Evolutionary conservation across 2,888 invertebrate species (phyloP).

Genomic region (Cryptocephalus moraei): DNA sequence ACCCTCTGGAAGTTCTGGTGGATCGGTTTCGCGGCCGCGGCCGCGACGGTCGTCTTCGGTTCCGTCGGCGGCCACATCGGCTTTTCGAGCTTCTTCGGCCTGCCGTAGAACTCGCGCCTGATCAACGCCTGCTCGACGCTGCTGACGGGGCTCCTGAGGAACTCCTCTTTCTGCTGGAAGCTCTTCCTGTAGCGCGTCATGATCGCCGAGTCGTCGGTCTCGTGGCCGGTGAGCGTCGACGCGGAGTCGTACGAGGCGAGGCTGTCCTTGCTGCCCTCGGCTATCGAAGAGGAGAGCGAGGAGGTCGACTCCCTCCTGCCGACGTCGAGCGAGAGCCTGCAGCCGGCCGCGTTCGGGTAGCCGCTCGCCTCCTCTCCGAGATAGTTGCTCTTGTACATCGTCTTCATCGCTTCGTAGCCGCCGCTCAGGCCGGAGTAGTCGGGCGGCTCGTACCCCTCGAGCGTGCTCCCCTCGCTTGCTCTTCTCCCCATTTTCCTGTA

Average conservation of each 20-base stretch:
- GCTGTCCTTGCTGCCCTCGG: slow-evolving; percentile 57
- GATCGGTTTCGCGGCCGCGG: slow-evolving; percentile 35
- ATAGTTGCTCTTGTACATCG: slow-evolving; percentile 20
- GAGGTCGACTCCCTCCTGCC: slow-evolving; percentile 48
- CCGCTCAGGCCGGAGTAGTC: slow-evolving; percentile 11
- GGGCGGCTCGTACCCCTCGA: slow-evolving; percentile 6
- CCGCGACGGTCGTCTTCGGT: slow-evolving; percentile 48
- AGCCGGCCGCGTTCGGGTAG: slow-evolving; percentile 32
- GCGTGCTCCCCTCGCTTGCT: slow-evolving; percentile 40
- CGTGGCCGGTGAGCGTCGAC: slow-evolving; percentile 56
- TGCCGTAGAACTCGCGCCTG: slow-evolving; percentile 65
- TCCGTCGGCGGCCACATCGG: slow-evolving; percentile 57
- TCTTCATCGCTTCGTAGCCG: slow-evolving; percentile 16
- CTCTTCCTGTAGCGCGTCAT: slow-evolving; percentile 72
- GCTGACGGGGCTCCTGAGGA: slow-evolving; percentile 47
- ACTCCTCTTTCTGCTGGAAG: slow-evolving; percentile 84
- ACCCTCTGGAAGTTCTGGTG: slow-evolving; percentile 42
- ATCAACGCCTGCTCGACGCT: slow-evolving; percentile 33
- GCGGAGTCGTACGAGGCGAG: slow-evolving; percentile 58
- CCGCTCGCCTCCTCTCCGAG: slow-evolving; percentile 12
- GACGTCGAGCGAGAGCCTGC: slow-evolving; percentile 40
- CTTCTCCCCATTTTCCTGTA: slow-evolving; percentile 39
- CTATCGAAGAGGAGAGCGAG: slow-evolving; percentile 48
- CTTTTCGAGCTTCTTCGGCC: slow-evolving; percentile 65
- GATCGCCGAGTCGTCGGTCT: slow-evolving; percentile 56